These are phyloP conservation scores for Gnathonemus longibarbis DNA, from an alignment of 2,113 vertebrate species.

Conservation along the genomic window DNA sequence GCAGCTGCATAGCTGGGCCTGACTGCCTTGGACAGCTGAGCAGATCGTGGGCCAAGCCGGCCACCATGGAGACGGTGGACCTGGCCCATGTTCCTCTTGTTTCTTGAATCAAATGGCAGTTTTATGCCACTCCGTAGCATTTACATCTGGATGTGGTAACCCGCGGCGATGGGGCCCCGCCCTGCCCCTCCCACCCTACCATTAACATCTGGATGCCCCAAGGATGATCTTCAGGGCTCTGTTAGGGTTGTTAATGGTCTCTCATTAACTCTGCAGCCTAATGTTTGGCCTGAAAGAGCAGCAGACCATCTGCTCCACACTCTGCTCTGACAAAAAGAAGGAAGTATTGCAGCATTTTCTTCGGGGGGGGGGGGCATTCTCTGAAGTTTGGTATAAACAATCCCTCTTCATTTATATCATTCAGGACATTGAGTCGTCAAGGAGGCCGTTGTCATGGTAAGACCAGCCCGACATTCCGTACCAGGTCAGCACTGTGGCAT, in stretches of 20 bases:
- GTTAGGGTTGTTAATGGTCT: neutral
- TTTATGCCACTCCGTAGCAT: neutral
- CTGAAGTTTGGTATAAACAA: neutral
- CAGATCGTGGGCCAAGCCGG: neutral
- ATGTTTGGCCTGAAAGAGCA: conserved; percentile 7
- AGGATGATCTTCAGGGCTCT: neutral
- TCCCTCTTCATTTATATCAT: neutral
- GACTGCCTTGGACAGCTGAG: conserved; percentile 2
- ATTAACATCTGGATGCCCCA: neutral
- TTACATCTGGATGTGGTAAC: neutral
- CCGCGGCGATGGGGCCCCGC: neutral
- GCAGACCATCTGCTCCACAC: conserved; percentile 5
- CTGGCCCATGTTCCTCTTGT: neutral
- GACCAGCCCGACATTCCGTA: neutral
- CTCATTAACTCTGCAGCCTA: neutral
- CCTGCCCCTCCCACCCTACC: too few relatives aligned
- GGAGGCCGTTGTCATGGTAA: neutral
- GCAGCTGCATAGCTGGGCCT: conserved; percentile 10
- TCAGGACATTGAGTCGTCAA: neutral
- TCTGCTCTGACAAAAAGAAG: neutral
- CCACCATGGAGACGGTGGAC: neutral
- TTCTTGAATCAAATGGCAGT: neutral
- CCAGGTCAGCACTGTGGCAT: neutral
- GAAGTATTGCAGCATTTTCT: neutral
- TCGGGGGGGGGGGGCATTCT: neutral